These are phyloP conservation scores for Drosophila limbata DNA, from an alignment of 2,888 invertebrate species.

Conservation along the genomic window DNA sequence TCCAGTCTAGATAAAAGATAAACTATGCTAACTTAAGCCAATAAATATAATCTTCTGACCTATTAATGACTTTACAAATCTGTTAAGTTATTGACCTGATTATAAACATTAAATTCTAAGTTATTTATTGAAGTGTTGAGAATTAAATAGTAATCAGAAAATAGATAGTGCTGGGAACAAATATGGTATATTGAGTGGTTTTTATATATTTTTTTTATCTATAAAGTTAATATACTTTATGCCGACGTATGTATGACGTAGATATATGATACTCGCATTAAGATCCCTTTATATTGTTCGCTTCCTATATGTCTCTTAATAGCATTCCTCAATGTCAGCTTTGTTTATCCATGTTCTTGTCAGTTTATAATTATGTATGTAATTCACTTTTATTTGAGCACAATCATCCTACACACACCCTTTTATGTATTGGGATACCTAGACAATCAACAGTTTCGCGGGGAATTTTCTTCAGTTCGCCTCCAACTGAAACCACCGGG, in stretches of 20 bases:
- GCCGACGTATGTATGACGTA: neutral
- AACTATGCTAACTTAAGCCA: no score
- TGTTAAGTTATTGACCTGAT: neutral
- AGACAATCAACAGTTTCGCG: constrained; percentile 8
- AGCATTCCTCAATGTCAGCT: neutral
- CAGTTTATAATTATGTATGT: neutral
- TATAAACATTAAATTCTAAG: neutral
- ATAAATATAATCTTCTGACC: no score
- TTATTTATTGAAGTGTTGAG: neutral
- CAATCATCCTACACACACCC: neutral
- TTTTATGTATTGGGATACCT: constrained; percentile 3
- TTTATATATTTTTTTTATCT: neutral
- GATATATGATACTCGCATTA: no score
- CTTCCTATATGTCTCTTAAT: neutral
- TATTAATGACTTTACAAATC: neutral
- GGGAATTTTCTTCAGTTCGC: constrained; percentile 27
- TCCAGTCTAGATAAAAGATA: no score
- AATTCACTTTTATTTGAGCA: neutral
- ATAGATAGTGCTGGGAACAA: neutral
- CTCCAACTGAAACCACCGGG: constrained; percentile 14
- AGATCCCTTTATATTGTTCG: neutral
- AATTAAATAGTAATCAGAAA: neutral
- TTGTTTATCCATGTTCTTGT: neutral
- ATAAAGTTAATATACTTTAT: neutral
- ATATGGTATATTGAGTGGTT: neutral